A percentile compares a stretch with the other conserved stretches of the same genome.
Conservation (phyloP, 2,113 vertebrate genomes). For the Regulus satrapa region DNA sequence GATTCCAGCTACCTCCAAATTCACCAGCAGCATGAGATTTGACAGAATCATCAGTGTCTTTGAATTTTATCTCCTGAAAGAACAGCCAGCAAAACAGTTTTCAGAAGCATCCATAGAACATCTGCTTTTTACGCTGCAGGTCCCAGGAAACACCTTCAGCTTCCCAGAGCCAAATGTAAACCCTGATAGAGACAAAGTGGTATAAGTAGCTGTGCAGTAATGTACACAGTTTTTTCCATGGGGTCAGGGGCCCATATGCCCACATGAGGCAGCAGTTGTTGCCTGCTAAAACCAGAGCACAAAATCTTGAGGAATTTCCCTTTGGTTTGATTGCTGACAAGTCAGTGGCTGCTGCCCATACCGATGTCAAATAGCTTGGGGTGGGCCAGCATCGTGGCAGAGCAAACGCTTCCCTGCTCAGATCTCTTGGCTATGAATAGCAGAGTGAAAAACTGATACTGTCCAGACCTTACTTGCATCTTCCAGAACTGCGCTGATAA, state of each 20-base stretch:
- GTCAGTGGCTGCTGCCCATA: neutral
- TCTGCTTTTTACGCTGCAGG: neutral
- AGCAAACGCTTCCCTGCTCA: neutral
- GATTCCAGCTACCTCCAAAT: neutral
- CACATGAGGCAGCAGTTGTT: neutral
- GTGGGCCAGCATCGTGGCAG: fast-evolving
- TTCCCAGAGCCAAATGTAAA: neutral
- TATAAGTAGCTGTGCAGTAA: neutral
- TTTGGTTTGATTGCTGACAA: neutral
- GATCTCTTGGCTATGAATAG: neutral
- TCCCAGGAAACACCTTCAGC: neutral
- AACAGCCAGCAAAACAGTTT: neutral
- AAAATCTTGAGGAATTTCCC: neutral
- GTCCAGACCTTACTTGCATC: neutral
- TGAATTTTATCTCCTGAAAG: neutral
- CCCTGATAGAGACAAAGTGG: neutral
- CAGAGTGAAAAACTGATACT: neutral
- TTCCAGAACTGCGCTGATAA: neutral
- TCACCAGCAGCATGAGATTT: neutral
- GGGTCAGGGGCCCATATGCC: neutral
- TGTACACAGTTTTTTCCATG: neutral
- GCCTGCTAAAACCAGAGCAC: neutral
- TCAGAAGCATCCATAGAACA: neutral
- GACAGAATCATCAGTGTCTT: neutral
- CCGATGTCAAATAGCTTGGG: neutral